Percentiles rank a stretch among this genome's conserved stretches.
Evolutionary conservation across 1,140 invertebrate species (phyloP).

Genomic region (Palaemon carinicauda): DNA sequence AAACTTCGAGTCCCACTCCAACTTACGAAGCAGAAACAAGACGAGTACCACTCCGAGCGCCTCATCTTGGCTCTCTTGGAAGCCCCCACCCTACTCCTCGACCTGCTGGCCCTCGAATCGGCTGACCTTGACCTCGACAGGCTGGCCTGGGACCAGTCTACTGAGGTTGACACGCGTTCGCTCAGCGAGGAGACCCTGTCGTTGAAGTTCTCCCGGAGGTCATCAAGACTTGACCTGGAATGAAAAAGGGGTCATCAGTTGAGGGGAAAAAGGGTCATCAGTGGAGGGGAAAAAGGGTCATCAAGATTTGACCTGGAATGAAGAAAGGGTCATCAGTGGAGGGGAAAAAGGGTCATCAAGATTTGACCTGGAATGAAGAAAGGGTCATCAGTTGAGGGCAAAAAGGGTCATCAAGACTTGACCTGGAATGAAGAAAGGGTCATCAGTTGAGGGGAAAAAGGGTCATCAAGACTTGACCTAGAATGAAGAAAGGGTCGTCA

Average conservation of each 20-base stretch:
- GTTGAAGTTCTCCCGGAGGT: conserved; percentile 27
- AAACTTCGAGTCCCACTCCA: neutral
- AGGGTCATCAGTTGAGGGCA: too few relatives aligned
- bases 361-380: neutral
- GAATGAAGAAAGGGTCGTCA: too few relatives aligned
- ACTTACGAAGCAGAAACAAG: conserved; percentile 58
- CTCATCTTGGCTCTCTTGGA: conserved; percentile 43
- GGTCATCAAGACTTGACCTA: too few relatives aligned
- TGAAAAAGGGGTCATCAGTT: too few relatives aligned
- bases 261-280: neutral
- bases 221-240: conserved; percentile 37
- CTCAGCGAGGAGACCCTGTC: conserved; percentile 27
- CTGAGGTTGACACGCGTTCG: conserved; percentile 6
- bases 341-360: neutral
- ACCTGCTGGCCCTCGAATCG: neutral
- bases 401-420: too few relatives aligned
- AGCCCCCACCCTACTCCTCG: neutral
- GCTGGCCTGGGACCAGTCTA: neutral
- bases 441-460: too few relatives aligned
- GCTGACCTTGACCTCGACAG: neutral
- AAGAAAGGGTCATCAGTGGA: neutral
- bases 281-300: too few relatives aligned
- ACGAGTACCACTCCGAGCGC: conserved; percentile 54
- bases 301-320: neutral
- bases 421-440: too few relatives aligned